These are phyloP conservation scores for Elanus axillaris DNA, from an alignment of 2,113 vertebrate genomes.

Conservation along the genomic window DNA sequence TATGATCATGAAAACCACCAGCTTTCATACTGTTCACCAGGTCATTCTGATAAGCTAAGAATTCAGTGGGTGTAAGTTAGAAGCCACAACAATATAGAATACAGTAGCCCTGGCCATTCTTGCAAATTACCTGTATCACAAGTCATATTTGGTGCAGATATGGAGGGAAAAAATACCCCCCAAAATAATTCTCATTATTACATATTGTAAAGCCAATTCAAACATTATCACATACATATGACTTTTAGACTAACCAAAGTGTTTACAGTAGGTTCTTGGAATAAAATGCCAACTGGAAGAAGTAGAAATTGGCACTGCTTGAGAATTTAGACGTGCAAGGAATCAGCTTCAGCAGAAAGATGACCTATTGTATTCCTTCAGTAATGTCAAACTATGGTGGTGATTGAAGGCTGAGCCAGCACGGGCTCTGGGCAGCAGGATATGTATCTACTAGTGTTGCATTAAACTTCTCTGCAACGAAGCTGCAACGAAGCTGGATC, in stretches of 20 bases:
- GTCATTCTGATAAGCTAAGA: background rate
- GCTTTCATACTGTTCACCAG: background rate
- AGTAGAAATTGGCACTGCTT: background rate
- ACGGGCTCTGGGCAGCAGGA: background rate
- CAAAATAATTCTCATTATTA: background rate
- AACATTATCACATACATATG: background rate
- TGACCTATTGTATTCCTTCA: background rate
- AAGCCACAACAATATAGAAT: background rate
- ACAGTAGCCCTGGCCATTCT: background rate
- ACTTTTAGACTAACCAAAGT: background rate
- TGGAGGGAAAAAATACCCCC: background rate
- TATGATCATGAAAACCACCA: background rate
- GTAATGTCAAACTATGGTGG: background rate
- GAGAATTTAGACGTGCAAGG: background rate
- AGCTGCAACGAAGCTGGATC: background rate
- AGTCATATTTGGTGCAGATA: background rate
- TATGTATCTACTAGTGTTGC: background rate
- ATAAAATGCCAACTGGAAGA: background rate
- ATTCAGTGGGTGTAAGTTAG: background rate
- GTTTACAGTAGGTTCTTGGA: background rate
- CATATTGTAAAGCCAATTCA: background rate
- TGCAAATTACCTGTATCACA: background rate
- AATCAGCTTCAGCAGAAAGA: background rate
- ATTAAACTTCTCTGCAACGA: background rate
- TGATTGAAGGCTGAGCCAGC: background rate